A percentile compares a stretch with the other conserved stretches of the same genome.
phyloP scores from a whole-genome alignment of 2,888 invertebrate species.

The Drosophila kambysellisi region DNA sequence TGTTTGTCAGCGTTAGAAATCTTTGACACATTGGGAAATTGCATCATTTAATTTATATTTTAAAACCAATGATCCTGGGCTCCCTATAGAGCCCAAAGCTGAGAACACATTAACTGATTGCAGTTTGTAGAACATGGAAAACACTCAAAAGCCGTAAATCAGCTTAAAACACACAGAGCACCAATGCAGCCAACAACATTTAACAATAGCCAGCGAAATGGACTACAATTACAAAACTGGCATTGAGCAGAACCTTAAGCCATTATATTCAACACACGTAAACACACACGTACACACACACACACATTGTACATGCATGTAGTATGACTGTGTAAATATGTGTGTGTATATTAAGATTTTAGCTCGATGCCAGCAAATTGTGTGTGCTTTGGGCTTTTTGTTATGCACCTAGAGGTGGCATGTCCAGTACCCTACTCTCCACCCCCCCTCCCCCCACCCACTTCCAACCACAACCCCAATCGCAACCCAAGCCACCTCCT shows the following conservation, averaged over 20 bases:
- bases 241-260: slow-evolving; percentile 31
- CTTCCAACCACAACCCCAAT: neutral
- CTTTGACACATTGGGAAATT: slow-evolving; percentile 17
- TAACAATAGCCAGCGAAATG: slow-evolving; percentile 36
- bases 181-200: slow-evolving; percentile 13
- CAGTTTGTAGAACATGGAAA: slow-evolving; percentile 20
- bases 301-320: neutral
- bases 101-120: slow-evolving; percentile 34
- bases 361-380: slow-evolving; percentile 65
- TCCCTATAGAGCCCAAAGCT: neutral
- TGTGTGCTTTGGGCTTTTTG: slow-evolving; percentile 63
- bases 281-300: neutral
- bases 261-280: neutral
- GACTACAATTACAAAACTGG: slow-evolving; percentile 62
- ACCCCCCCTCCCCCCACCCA: too few relatives aligned
- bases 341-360: slow-evolving; percentile 19
- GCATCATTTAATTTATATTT: slow-evolving; percentile 20
- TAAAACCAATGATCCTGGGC: slow-evolving; percentile 5
- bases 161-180: slow-evolving; percentile 41
- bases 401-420: slow-evolving; percentile 41
- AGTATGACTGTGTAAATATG: neutral
- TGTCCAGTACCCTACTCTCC: neutral
- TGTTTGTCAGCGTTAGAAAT: neutral
- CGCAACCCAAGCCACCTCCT: neutral
- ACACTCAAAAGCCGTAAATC: slow-evolving; percentile 54